phyloP scores from a whole-genome alignment of 53 echinoderm and acorn worm genomes.

The Glandiceps talaboti region DNA sequence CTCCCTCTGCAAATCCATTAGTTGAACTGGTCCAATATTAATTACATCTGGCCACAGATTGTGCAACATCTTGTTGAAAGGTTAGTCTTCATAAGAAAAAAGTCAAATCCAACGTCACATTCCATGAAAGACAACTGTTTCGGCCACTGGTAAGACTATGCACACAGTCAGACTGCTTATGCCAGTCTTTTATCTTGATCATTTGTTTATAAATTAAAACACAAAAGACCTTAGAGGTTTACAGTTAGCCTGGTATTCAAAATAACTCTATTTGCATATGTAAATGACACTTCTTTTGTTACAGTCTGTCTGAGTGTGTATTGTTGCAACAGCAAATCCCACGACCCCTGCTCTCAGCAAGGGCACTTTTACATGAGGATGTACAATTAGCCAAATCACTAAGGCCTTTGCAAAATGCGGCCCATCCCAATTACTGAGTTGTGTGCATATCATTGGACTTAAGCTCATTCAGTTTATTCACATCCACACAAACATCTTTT shows the following conservation, averaged over 20 bases:
- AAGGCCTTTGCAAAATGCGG: not conserved
- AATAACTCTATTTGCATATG: not conserved
- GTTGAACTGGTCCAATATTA: not conserved
- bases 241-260: not conserved
- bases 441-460: not conserved
- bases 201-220: not conserved
- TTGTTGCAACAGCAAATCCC: not conserved
- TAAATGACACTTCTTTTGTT: not conserved
- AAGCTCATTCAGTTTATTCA: not conserved
- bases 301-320: not conserved
- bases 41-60: not conserved
- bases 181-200: not conserved
- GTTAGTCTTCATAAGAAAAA: not conserved
- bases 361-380: not conserved
- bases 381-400: not conserved
- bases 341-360: conserved; percentile 1
- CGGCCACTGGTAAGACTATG: too few relatives aligned
- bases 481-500: not conserved
- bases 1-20: not conserved
- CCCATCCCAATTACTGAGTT: not conserved
- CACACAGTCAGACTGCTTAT: not conserved
- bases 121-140: too few relatives aligned
- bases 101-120: not conserved
- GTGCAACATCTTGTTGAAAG: not conserved
- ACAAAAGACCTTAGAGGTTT: not conserved